Evolutionary conservation across 1,140 invertebrate species (phyloP), one percentile per base, ranked within the genome.

Genomic region (Danaus plexippus): DNA sequence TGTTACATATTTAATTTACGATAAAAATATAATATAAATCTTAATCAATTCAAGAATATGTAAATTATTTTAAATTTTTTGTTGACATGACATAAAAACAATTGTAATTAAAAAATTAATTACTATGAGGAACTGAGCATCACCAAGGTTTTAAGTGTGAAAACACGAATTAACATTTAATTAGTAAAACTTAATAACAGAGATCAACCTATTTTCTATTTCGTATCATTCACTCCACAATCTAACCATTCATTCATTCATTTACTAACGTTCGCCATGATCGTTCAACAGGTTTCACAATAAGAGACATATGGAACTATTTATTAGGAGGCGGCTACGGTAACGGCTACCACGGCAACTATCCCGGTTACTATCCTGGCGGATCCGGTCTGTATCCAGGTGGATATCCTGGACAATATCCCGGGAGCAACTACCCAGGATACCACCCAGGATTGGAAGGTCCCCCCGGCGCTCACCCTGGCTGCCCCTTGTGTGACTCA

Each of bases 401-500:
- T 15, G 67, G 69, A 1, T 71, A 77, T 22, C 68, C 67, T 9
- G 59, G 60, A 1, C 40, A 64, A 11, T 68, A 71, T 32, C 64
- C 66, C 0, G 62, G 67, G 13, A 69, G 74, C 11, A 42, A 71
- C 0, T 77, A 80, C 46, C 75, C 66, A 61, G 71, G n/a, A 55
- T 57, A 66, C 51, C 59, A 69, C n/a, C 66, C 67, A 2, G 66
- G 68, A 2, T 57, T 69, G n/a, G 60, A 64, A 5, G 82, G 82
- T 2, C 78, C 80, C 0, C 80, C 78, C 0, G 84, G 84, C 5
- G 81, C 80, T 12, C 81, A 87, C 46, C 77, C 80, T 0, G 85
- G 87, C 12, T 94, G 93, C 68, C 93, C 93, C 1, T 66, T 91
- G 5, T 94, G 93, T 64, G 92, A 94, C 72, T 91, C 90, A 1